phyloP scores from a whole-genome alignment of 2,113 vertebrate species.

The Vidua chalybeata region DNA sequence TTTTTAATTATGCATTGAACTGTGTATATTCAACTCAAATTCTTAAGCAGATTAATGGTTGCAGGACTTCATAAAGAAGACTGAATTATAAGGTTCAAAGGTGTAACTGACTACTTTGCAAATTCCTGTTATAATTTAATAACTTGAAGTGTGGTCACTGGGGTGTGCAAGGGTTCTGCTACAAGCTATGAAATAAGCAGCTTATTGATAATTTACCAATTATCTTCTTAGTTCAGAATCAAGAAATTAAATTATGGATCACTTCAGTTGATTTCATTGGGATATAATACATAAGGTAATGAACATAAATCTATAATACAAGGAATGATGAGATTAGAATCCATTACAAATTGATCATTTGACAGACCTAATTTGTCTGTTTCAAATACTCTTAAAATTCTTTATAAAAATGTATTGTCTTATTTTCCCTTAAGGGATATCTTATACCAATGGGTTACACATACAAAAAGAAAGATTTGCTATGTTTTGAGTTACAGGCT shows the following conservation, averaged over 20 bases:
- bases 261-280: background rate
- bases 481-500: background rate
- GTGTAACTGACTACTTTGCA: background rate
- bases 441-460: background rate
- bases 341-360: background rate
- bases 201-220: slow-evolving; percentile 19
- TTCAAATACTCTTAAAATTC: background rate
- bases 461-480: background rate
- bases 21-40: background rate
- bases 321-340: background rate
- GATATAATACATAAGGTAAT: background rate
- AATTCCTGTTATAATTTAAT: background rate
- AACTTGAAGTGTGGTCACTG: background rate
- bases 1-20: background rate
- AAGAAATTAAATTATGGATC: background rate
- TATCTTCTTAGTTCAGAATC: background rate
- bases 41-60: background rate
- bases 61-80: background rate
- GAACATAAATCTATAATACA: background rate
- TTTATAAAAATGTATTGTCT: background rate
- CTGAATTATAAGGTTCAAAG: background rate
- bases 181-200: background rate
- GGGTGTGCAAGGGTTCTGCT: background rate
- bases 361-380: background rate
- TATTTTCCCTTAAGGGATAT: background rate